Evolutionary conservation across 2,113 vertebrate genomes (phyloP), one percentile per base, ranked within the genome.

Genomic region (Eubucco bourcierii): DNA sequence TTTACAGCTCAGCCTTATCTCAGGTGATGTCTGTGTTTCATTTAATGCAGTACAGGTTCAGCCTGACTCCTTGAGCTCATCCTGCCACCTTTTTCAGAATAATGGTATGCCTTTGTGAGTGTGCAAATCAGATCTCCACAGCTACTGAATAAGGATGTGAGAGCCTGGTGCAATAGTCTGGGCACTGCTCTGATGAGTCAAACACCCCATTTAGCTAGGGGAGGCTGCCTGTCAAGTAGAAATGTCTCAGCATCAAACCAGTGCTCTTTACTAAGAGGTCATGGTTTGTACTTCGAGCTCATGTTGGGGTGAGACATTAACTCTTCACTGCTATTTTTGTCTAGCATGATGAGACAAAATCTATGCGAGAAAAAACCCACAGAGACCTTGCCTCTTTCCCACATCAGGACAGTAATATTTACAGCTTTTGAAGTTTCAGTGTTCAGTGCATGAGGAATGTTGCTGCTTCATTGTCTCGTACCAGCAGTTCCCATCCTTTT

Each of bases 111-210:
- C 33, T 63, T 63, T 41, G 24, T 41, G 24, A 50, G 64, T 56
- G 29, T 6, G 11, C 20, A 67, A 8, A 46, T 41, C 0, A 0
- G 11, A 39, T 61, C 33, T 46, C 52, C 60, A 55, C 55, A 77
- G 59, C 28, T 44, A 5, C 27, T 33, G 46, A 65, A 50, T 29
- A 58, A 24, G 61, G 31, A n/a, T 6, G 9, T 0, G 23, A 68
- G 23, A 60, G 21, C 7, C 37, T 1, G 1, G 10, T 60, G 31
- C 73, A 66, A 74, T n/a, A 33, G 47, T 17, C 33, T 1, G 2
- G 2, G 53, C 9, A 7, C 31, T 61, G 16, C 14, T 61, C 33
- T 27, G 24, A 15, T 21, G 53, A 64, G 53, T 7, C 31, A 63
- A 56, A 68, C 14, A 56, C 3, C 9, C 19, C 4, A 1, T 61